Percentiles rank a stretch among this genome's conserved stretches.
phyloP scores from a whole-genome alignment of 2,113 vertebrate genomes.

The Engystomops pustulosus region DNA sequence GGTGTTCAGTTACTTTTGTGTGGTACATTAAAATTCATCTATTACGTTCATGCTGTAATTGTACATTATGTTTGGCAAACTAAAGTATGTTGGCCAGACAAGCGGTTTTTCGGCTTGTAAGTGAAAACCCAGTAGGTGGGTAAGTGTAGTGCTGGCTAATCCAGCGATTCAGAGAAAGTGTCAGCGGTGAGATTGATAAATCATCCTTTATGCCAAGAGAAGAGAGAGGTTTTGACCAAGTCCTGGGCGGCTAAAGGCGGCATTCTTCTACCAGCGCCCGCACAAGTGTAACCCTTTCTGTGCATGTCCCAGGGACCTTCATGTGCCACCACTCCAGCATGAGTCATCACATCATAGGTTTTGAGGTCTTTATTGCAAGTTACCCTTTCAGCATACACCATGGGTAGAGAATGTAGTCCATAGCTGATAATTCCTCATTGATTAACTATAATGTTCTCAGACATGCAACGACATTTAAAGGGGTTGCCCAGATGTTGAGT shows the following conservation, averaged over 20 bases:
- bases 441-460: no score
- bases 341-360: background rate
- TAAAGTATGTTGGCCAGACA: slow-evolving; percentile 51
- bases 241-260: background rate
- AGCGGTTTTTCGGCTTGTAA: slow-evolving; percentile 33
- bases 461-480: no score
- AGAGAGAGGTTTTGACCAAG: slow-evolving; percentile 31
- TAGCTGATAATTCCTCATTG: no score
- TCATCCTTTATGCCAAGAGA: slow-evolving; percentile 8
- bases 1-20: slow-evolving; percentile 51
- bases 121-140: slow-evolving; percentile 50
- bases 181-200: slow-evolving; percentile 41
- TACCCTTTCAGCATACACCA: background rate
- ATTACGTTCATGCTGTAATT: slow-evolving; percentile 55
- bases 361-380: background rate
- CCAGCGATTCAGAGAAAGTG: slow-evolving; percentile 21
- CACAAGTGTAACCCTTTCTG: background rate
- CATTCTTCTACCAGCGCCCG: slow-evolving; percentile 1
- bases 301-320: background rate
- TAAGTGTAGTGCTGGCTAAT: slow-evolving; percentile 45
- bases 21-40: slow-evolving; percentile 54
- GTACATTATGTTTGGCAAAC: slow-evolving; percentile 55
- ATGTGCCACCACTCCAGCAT: background rate
- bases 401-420: no score
- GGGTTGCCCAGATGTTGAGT: no score